Conservation (phyloP, 2,113 vertebrate species). For the Neogobius melanostomus region DNA sequence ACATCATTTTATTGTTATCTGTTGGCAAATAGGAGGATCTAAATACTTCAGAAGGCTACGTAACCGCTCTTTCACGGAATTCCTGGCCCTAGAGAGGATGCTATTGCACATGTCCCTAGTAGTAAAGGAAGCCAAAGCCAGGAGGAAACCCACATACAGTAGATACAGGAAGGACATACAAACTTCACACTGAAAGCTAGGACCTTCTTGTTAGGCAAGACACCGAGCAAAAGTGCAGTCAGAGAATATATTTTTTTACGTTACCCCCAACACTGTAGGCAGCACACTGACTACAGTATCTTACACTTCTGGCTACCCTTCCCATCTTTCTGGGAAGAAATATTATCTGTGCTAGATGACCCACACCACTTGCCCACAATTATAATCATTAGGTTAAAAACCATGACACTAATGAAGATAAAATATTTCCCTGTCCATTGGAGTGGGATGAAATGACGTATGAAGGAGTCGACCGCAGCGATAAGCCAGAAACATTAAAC, state of each 20-base stretch:
- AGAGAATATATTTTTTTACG: not conserved
- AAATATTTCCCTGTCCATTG: slow-evolving; percentile 36
- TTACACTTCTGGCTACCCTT: not conserved
- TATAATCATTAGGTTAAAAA: slow-evolving; percentile 40
- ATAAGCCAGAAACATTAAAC: slow-evolving; percentile 60
- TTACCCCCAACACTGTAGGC: not conserved
- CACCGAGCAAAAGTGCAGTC: no score
- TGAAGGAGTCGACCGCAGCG: slow-evolving; percentile 37
- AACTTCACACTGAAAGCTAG: no score
- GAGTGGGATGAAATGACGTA: slow-evolving; percentile 34
- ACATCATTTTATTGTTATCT: no score
- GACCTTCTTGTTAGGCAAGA: no score
- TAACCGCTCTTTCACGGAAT: no score
- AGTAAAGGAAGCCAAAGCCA: no score
- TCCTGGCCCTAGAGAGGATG: no score
- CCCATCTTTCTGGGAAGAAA: not conserved
- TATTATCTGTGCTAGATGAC: slow-evolving; percentile 22
- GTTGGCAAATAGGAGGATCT: no score
- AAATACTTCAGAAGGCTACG: no score
- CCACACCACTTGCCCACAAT: slow-evolving; percentile 30
- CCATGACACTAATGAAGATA: slow-evolving; percentile 39
- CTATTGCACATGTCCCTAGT: no score
- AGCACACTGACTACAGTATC: not conserved
- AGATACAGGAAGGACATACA: no score
- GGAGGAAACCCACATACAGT: no score